Evolutionary conservation across 2,888 invertebrate species (phyloP).

Genomic region (Polydrusus cervinus): DNA sequence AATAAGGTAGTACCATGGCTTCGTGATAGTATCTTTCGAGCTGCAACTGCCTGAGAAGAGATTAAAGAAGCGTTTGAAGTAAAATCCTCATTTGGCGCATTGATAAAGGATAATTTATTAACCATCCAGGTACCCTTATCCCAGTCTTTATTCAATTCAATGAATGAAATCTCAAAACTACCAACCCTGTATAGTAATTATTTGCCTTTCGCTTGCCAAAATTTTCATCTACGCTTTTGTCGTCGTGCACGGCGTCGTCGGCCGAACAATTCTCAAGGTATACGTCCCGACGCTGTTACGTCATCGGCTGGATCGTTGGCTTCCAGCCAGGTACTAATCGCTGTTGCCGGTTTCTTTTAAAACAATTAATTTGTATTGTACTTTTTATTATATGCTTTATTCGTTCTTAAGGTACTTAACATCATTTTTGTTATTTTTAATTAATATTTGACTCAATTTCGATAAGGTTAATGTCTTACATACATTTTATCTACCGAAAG

Average conservation of each 20-base stretch:
- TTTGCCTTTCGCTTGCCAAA: slow-evolving; percentile 21
- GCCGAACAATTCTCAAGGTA: slow-evolving; percentile 23
- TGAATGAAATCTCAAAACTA: neutral
- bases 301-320: slow-evolving; percentile 48
- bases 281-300: slow-evolving; percentile 48
- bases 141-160: no score
- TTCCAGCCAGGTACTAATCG: slow-evolving; percentile 41
- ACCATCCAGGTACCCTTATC: no score
- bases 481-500: no score
- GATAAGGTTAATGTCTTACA: no score
- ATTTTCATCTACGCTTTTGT: slow-evolving; percentile 45
- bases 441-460: no score
- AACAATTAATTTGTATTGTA: neutral
- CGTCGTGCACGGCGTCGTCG: slow-evolving; percentile 33
- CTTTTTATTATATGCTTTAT: no score
- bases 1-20: no score
- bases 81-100: no score
- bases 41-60: no score
- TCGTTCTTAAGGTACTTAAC: neutral
- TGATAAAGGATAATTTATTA: no score
- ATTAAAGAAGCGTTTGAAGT: no score
- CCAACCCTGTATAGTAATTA: slow-evolving; percentile 14
- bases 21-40: no score
- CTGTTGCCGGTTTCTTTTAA: slow-evolving; percentile 34
- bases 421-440: neutral